Base-by-base conservation (phyloP, 2,797 vertebrate genomes). In the Remorina albescens region DNA sequence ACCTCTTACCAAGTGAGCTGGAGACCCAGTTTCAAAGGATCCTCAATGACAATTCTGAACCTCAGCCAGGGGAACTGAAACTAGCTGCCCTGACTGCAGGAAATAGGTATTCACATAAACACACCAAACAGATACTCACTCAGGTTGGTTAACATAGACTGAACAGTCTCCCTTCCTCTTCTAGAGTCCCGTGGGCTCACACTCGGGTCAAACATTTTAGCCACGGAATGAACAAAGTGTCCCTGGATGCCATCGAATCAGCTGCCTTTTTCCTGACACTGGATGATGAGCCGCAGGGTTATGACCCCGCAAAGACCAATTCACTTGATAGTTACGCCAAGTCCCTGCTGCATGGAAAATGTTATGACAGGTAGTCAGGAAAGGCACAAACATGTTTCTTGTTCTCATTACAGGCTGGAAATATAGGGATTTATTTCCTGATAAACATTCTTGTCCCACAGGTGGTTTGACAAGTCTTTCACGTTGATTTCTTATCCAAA, bases 381-480 rank as follows among this genome's bases (percentile, higher is more conserved):
- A 26, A 19, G 3, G 11, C 19, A 49, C 23, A 44, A 5, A 23
- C 37, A 53, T 15, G 1, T 18, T 3, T 28, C 4, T 28, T 25
- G 21, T 21, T 11, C 30, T n/a, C 13, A 26, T 34, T 8, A 26
- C 30, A 50, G 19, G 3, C 30, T 19, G 1, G 5, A 28, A 10
- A 16, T 57, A 28, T 6, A 15, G 3, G 32, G 6, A 1, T 49
- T 30, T 51, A 34, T 28, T 62, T 74, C 3, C 47, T 18, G 49
- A 1, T 56, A 41, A 67, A 53, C 32, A 0, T 10, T 28, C 16
- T 1, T 41, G 47, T 76, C 37, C 71, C 19, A 36, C 72, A 98
- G 97, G 90, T 99, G 98, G 97, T 99, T 99, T 36, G 98, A 99
- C 92, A 99, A 99, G 74, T 99, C 98, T 47, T 96, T 99, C 91